These are phyloP conservation scores for Saguinus imperator DNA, from an alignment of 2,113 vertebrate genomes.

Conservation along the genomic window DNA sequence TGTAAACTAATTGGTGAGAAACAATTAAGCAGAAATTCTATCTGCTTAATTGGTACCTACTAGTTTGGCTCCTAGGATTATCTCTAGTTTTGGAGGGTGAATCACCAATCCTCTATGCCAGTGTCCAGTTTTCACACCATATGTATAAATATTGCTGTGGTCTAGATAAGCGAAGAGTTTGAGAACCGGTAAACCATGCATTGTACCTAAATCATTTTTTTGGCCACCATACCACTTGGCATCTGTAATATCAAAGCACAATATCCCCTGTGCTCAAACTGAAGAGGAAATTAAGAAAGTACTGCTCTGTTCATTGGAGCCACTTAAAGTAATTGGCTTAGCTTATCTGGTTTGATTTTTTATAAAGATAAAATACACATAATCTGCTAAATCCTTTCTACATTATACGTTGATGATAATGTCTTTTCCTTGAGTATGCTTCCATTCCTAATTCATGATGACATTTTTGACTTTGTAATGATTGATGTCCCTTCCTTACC, in stretches of 20 bases:
- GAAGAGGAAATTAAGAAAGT: neutral
- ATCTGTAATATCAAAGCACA: neutral
- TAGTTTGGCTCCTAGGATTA: neutral
- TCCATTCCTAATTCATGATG: neutral
- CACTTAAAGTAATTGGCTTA: neutral
- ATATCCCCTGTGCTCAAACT: neutral
- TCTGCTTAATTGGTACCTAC: neutral
- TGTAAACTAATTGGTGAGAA: neutral
- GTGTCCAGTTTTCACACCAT: neutral
- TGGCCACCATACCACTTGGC: neutral
- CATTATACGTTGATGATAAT: neutral
- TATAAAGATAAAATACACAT: neutral
- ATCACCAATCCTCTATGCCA: neutral
- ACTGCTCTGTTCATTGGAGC: neutral
- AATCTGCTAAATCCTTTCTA: neutral
- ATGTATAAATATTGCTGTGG: neutral
- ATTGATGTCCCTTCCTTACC: neutral
- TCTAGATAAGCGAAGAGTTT: neutral
- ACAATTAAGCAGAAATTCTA: neutral
- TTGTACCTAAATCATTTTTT: neutral
- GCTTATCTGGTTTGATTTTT: constrained; percentile 6
- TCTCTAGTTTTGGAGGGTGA: neutral
- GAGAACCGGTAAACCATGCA: neutral
- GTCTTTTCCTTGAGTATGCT: neutral
- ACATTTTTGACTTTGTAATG: neutral